Percentiles rank a stretch among this genome's conserved stretches.
phyloP scores from a whole-genome alignment of 1,140 invertebrate species.

The Trichonephila clavipes region DNA sequence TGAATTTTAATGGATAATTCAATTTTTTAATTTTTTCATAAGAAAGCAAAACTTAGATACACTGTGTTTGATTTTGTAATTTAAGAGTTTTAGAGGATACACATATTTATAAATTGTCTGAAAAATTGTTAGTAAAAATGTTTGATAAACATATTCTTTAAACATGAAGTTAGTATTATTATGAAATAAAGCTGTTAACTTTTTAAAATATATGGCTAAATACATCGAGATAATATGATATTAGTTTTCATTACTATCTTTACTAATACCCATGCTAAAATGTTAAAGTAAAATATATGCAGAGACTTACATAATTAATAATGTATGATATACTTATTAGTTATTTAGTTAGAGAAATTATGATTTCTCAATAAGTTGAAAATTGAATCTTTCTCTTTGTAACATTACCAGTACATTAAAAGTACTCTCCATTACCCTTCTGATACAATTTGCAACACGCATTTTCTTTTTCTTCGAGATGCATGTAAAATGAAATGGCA shows the following conservation, averaged over 20 bases:
- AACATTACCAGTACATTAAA: neutral
- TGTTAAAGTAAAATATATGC: conserved; percentile 1
- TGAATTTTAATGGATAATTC: no score
- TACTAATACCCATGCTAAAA: neutral
- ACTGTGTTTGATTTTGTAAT: no score
- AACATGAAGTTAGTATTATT: neutral
- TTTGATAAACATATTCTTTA: neutral
- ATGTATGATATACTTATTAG: neutral
- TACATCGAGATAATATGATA: neutral
- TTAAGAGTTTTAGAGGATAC: no score
- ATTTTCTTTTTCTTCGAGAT: neutral
- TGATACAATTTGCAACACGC: neutral
- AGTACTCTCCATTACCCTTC: neutral
- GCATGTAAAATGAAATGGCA: conserved; percentile 15
- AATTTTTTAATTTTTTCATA: no score
- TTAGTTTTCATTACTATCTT: neutral
- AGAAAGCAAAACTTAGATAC: no score
- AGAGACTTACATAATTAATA: neutral
- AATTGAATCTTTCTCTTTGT: neutral
- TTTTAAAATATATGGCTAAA: conserved; percentile 15
- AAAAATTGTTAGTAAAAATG: neutral
- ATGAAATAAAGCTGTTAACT: neutral
- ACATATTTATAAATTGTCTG: neutral
- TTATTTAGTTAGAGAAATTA: no score
- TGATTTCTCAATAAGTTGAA: neutral